phyloP scores from a whole-genome alignment of 2,888 invertebrate genomes.

The Strigamia crassipes region DNA sequence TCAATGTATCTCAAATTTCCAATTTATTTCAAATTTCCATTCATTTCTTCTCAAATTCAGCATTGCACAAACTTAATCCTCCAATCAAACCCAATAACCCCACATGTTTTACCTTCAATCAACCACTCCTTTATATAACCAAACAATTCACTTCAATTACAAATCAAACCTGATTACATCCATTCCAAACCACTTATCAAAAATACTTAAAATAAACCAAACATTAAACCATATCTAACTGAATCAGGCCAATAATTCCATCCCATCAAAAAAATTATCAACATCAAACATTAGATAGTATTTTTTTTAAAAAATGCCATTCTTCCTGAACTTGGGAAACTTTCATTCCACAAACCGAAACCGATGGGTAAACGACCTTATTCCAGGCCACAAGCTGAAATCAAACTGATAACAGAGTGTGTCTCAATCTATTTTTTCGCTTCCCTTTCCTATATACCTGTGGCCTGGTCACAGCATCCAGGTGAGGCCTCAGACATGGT shows the following conservation, averaged over 20 bases:
- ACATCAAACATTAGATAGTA: conserved; percentile 25
- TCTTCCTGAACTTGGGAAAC: conserved; percentile 24
- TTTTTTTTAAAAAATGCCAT: not conserved
- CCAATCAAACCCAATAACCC: too few relatives aligned
- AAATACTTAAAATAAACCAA: not conserved
- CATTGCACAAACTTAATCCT: too few relatives aligned
- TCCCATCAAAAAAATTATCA: not conserved
- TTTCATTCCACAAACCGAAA: not conserved
- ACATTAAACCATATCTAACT: not conserved
- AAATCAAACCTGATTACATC: too few relatives aligned
- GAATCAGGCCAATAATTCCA: not conserved
- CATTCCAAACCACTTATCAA: not conserved
- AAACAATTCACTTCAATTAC: too few relatives aligned
- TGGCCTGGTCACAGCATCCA: conserved; percentile 22
- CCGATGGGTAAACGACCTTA: conserved; percentile 21
- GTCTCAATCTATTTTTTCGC: conserved; percentile 12
- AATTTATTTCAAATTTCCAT: too few relatives aligned
- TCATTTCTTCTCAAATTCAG: too few relatives aligned
- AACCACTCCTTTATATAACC: too few relatives aligned
- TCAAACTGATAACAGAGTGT: conserved; percentile 1
- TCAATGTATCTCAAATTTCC: too few relatives aligned
- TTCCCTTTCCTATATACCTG: conserved; percentile 23
- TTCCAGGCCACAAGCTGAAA: conserved; percentile 14
- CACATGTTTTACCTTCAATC: too few relatives aligned
- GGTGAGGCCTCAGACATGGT: not conserved